Conservation (phyloP, 2,888 invertebrate species). For the Portevinia maculata region DNA sequence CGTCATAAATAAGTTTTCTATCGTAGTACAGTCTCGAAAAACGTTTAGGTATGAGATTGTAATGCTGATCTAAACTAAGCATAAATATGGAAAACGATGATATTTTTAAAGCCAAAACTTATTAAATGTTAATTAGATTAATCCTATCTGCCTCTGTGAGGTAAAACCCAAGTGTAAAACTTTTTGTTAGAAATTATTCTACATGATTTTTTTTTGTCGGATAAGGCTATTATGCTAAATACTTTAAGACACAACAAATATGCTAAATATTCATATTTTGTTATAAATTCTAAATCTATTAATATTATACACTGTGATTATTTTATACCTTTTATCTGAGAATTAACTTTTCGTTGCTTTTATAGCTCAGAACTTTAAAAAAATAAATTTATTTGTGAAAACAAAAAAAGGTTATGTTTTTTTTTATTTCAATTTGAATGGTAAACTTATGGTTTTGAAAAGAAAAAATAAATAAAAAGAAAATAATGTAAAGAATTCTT, state of each 20-base stretch:
- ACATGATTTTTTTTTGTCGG: slow-evolving; percentile 10
- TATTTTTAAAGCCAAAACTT: slow-evolving; percentile 28
- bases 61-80: slow-evolving; percentile 45
- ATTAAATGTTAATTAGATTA: slow-evolving; percentile 25
- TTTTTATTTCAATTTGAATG: slow-evolving; percentile 57
- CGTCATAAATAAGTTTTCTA: background rate
- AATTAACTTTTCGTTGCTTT: slow-evolving; percentile 36
- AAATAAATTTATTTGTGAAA: background rate
- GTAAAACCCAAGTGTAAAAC: slow-evolving; percentile 31
- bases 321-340: slow-evolving; percentile 56
- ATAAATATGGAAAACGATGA: slow-evolving; percentile 41
- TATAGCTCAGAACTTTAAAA: slow-evolving; percentile 21
- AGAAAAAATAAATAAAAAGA: slow-evolving; percentile 23
- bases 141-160: slow-evolving; percentile 69
- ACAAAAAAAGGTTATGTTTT: slow-evolving; percentile 4
- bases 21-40: slow-evolving; percentile 6
- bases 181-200: background rate
- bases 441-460: slow-evolving; percentile 51
- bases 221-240: slow-evolving; percentile 30
- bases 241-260: slow-evolving; percentile 24
- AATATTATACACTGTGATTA: slow-evolving; percentile 65
- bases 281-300: slow-evolving; percentile 15
- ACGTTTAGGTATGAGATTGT: background rate
- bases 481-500: background rate
- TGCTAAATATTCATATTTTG: slow-evolving; percentile 28